phyloP scores from a whole-genome alignment of 2,113 vertebrate genomes.

The Scopus umbretta region DNA sequence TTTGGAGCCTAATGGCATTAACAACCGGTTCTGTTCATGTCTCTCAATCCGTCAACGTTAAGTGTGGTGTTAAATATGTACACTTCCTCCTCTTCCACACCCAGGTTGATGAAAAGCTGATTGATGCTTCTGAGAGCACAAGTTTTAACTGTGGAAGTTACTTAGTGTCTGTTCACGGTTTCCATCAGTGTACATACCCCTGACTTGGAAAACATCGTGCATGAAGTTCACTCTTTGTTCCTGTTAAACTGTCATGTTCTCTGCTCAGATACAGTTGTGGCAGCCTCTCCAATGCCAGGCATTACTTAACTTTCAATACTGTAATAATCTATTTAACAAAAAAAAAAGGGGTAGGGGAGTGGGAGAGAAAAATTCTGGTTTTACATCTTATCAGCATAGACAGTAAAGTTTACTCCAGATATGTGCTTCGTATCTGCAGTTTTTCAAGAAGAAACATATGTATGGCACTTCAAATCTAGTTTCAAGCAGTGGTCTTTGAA shows the following conservation, averaged over 20 bases:
- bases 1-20: neutral
- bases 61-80: neutral
- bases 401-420: neutral
- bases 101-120: neutral
- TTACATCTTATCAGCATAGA: neutral
- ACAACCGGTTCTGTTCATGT: neutral
- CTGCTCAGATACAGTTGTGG: neutral
- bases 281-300: neutral
- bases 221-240: neutral
- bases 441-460: neutral
- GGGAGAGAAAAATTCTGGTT: neutral
- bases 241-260: neutral
- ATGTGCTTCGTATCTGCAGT: neutral
- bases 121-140: neutral
- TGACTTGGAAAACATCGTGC: neutral
- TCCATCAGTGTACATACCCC: neutral
- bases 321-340: neutral
- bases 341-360: fast-evolving
- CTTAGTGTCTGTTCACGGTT: neutral
- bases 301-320: neutral
- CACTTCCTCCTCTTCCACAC: neutral
- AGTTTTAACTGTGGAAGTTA: neutral
- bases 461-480: neutral
- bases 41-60: neutral
- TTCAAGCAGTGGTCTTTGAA: neutral